Evolutionary conservation across 2,888 invertebrate genomes (phyloP), one percentile per base, ranked within the genome.

Genomic region (Rugalucina vietnamica): DNA sequence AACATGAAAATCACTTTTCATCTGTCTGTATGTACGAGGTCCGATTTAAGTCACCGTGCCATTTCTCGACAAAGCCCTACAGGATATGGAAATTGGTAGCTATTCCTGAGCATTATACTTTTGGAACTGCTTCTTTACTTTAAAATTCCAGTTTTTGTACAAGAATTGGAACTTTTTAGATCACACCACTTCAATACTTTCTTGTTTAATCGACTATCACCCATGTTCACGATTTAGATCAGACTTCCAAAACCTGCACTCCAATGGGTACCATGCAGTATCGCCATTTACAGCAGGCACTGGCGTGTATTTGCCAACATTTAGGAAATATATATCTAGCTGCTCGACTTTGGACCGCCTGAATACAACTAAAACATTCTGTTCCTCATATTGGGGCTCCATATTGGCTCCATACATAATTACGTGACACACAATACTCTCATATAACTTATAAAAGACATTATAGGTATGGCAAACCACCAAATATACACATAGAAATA

Each of bases 331-430:
- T n/a, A n/a, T 71, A 79, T 36, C 72, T 27, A 27, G 34, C 54
- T 50, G 79, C 72, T 43, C 72, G 49, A 65, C 74, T 57, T 39
- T 79, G 79, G 21, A 79, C 73, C 34, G 79, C 43, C 21, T 60
- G 57, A 10, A 79, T 79, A 54, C 70, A 73, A 5, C 73, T 54
- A 54, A 37, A 65, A 27, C 60, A 24, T 69, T 24, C 24, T 0
- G 73, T 79, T 54, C 65, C 79, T 74, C 71, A 78, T 2, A 78
- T 71, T 21, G 78, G 12, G 21, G 78, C 70, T 29, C 78, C 78
- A 54, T 78, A n/a, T n/a, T n/a, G n/a, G n/a, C n/a, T n/a, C n/a
- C n/a, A n/a, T n/a, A 70, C 32, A 34, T 36, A 50, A 78, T 71
- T 14, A 78, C 43, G 36, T 70, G 50, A 43, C 71, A 78, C 32